These are phyloP conservation scores for Gari tellinella DNA, from an alignment of 2,888 invertebrate species.

Conservation along the genomic window DNA sequence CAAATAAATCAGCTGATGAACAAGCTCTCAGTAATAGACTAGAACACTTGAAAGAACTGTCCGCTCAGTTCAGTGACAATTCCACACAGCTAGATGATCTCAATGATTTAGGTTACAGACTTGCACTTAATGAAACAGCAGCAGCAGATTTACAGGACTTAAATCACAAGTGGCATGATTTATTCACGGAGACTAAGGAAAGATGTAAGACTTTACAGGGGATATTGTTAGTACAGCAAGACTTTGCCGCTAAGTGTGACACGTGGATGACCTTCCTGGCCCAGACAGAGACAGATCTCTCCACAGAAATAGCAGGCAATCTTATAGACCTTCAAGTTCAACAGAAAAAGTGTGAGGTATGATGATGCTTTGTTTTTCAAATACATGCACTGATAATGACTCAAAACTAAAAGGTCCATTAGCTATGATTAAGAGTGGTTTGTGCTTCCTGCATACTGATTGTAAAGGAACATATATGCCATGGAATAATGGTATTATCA, in stretches of 20 bases:
- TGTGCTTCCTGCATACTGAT: no score
- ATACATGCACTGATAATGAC: not conserved
- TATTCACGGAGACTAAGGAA: conserved; percentile 71
- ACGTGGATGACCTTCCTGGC: conserved; percentile 82
- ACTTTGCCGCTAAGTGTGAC: conserved; percentile 81
- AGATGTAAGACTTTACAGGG: conserved; percentile 76
- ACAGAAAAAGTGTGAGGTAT: conserved; percentile 80
- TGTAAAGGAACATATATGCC: no score
- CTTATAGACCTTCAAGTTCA: conserved; percentile 78
- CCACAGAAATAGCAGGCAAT: conserved; percentile 77
- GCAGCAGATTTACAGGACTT: conserved; percentile 74
- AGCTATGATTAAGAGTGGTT: no score
- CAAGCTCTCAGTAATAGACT: conserved; percentile 64
- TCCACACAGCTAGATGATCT: conserved; percentile 75
- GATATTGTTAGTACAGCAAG: conserved; percentile 77
- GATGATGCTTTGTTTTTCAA: conserved; percentile 8
- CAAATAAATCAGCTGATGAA: conserved; percentile 73
- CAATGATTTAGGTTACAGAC: conserved; percentile 80
- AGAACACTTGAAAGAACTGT: conserved; percentile 72
- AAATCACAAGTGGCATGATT: conserved; percentile 79
- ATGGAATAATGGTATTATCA: no score
- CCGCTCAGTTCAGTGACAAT: conserved; percentile 74
- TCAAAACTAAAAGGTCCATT: no score
- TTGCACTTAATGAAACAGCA: conserved; percentile 75
- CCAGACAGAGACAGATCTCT: conserved; percentile 79